A percentile compares a stretch with the other conserved stretches of the same genome.
Evolutionary conservation across 2,888 invertebrate genomes (phyloP).

Genomic region (Margaritifera margaritifera): DNA sequence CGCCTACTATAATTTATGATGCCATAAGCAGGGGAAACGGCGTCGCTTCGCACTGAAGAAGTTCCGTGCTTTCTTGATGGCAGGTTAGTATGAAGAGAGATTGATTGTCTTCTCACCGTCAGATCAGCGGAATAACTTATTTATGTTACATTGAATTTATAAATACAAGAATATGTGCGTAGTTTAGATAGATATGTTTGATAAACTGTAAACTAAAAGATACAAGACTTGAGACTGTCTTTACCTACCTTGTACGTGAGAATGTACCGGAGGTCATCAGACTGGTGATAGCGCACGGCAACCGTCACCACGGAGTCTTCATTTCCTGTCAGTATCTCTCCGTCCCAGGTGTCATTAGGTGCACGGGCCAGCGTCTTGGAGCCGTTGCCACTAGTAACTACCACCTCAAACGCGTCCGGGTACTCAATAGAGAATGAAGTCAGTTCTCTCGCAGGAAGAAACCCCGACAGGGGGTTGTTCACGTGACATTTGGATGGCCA

Average conservation of each 20-base stretch:
- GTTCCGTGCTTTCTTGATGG: too few relatives aligned
- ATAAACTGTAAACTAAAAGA: too few relatives aligned
- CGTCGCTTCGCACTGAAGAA: too few relatives aligned
- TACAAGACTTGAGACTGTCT: too few relatives aligned
- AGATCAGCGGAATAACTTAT: too few relatives aligned
- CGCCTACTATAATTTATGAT: too few relatives aligned
- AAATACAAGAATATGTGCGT: too few relatives aligned
- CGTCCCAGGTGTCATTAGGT: slow-evolving; percentile 28
- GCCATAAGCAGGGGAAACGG: too few relatives aligned
- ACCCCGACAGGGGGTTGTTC: slow-evolving; percentile 30
- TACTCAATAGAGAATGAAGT: slow-evolving; percentile 31
- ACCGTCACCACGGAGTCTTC: slow-evolving; percentile 40
- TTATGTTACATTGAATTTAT: too few relatives aligned
- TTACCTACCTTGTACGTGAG: slow-evolving; percentile 38
- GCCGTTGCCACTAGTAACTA: slow-evolving; percentile 41
- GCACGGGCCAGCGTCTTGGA: slow-evolving; percentile 29
- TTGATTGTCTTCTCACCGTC: too few relatives aligned
- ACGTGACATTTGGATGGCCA: slow-evolving; percentile 40
- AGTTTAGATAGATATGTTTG: too few relatives aligned
- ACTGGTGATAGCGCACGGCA: slow-evolving; percentile 23
- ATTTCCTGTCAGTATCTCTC: slow-evolving; percentile 35
- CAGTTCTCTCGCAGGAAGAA: slow-evolving; percentile 34
- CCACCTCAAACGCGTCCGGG: slow-evolving; percentile 24
- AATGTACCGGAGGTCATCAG: slow-evolving; percentile 34
- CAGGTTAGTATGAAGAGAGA: too few relatives aligned